Evolutionary conservation across 1,140 invertebrate genomes (phyloP).

Genomic region (Plodia interpunctella): DNA sequence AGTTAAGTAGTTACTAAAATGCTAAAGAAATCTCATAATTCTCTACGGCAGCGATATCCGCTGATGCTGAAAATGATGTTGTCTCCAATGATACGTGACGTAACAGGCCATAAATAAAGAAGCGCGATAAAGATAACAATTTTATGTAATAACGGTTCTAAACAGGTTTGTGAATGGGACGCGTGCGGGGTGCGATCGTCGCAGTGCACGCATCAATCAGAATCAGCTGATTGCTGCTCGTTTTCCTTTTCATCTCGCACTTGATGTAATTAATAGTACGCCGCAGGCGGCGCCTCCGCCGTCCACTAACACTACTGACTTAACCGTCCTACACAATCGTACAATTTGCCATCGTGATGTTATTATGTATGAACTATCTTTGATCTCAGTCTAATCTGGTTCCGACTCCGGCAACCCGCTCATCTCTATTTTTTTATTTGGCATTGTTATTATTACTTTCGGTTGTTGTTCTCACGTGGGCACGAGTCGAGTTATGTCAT

Average conservation of each 20-base stretch:
- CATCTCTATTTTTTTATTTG: conserved; percentile 24
- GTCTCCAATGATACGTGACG: conserved; percentile 28
- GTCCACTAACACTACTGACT: conserved; percentile 13
- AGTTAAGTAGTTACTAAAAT: too few species aligned
- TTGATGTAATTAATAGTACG: conserved; percentile 61
- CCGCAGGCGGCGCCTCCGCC: conserved; percentile 31
- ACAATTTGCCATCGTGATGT: conserved; percentile 34
- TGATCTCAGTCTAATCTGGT: conserved; percentile 38
- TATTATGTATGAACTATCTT: conserved; percentile 49
- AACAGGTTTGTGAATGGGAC: conserved; percentile 40
- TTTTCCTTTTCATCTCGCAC: conserved; percentile 62
- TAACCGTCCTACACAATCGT: conserved; percentile 23
- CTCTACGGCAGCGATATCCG: not conserved
- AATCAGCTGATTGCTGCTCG: conserved; percentile 60
- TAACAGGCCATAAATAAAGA: conserved; percentile 17
- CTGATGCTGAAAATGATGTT: not conserved
- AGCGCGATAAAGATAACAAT: conserved; percentile 28
- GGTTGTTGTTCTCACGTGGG: conserved; percentile 29
- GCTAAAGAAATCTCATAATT: not conserved
- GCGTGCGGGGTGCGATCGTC: conserved; percentile 28
- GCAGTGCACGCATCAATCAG: conserved; percentile 38
- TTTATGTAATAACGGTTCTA: conserved; percentile 41
- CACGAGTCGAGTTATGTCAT: conserved; percentile 45
- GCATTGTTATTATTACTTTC: conserved; percentile 20
- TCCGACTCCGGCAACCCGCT: conserved; percentile 18